phyloP scores from a whole-genome alignment of 2,113 vertebrate genomes.

The cat (Felis catus) region F.catus_Fca126_mat1.0 CM031420.1:6258501-6259000 shows the following conservation, averaged over 20 bases:
- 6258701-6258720: slow-evolving; percentile 97
- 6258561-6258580: not conserved
- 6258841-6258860: not conserved
- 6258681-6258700: slow-evolving; percentile 93
- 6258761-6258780: slow-evolving; percentile 52
- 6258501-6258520: no score
- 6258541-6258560: no score
- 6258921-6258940: not conserved
- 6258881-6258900: not conserved
- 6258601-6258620: slow-evolving; percentile 17
- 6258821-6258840: not conserved
- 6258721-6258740: slow-evolving; percentile 98
- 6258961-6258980: not conserved
- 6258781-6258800: not conserved
- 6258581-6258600: slow-evolving; percentile 8
- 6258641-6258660: slow-evolving; percentile 39
- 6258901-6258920: not conserved
- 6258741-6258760: slow-evolving; percentile 87
- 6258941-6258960: not conserved
- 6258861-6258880: not conserved
- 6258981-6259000: not conserved
- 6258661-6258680: slow-evolving; percentile 97
- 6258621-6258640: not conserved
- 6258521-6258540: no score
- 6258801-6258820: not conserved